Conservation (phyloP, 2,888 invertebrate genomes). For the Cryptosula pallasiana region DNA sequence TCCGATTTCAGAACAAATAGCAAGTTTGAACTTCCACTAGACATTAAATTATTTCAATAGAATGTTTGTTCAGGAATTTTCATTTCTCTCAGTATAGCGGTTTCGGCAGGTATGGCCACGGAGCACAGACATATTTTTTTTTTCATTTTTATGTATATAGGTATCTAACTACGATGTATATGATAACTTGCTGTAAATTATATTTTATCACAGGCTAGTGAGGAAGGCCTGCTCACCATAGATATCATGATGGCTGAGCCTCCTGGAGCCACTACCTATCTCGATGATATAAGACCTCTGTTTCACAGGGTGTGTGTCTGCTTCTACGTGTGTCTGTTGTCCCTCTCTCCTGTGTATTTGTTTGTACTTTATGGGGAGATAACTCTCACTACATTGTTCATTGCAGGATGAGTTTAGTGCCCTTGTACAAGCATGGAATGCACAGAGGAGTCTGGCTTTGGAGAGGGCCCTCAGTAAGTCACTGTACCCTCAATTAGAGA, state of each 20-base stretch:
- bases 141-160: too few species aligned
- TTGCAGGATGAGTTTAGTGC: constrained; percentile 77
- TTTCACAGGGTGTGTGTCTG: constrained; percentile 65
- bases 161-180: too few species aligned
- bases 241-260: constrained; percentile 33
- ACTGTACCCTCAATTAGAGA: constrained; percentile 80
- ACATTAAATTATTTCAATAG: too few species aligned
- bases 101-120: too few species aligned
- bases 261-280: constrained; percentile 57
- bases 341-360: too few species aligned
- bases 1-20: too few species aligned
- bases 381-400: neutral
- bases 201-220: constrained; percentile 53
- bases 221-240: constrained; percentile 49
- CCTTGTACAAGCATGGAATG: constrained; percentile 82
- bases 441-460: constrained; percentile 77
- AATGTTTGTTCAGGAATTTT: too few species aligned
- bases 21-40: too few species aligned
- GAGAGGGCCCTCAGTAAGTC: constrained; percentile 80
- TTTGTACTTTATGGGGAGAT: too few species aligned
- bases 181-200: too few species aligned
- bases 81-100: too few species aligned
- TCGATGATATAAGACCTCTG: constrained; percentile 82
- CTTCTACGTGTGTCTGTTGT: neutral
- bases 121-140: too few species aligned